Evolutionary conservation across 2,113 vertebrate species (phyloP).

Genomic region (Ia io): DNA sequence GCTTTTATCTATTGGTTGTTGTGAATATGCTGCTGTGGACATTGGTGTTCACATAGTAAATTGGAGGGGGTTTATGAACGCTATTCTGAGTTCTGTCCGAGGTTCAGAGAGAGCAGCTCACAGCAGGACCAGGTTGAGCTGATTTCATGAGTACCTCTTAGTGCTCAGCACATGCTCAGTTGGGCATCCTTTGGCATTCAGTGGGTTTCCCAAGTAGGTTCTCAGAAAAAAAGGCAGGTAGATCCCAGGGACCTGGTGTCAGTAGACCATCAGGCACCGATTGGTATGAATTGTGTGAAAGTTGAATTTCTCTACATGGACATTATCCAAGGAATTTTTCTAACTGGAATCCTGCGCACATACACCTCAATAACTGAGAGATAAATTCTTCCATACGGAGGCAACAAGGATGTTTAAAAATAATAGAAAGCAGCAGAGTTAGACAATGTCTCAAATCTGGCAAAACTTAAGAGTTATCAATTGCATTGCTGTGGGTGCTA

Average conservation of each 20-base stretch:
- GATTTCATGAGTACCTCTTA: neutral
- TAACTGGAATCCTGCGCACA: neutral
- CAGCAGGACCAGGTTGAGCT: neutral
- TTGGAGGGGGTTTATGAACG: neutral
- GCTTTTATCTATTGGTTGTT: neutral
- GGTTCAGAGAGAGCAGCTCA: neutral
- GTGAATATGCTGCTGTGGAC: neutral
- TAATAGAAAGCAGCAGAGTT: neutral
- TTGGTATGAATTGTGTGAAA: neutral
- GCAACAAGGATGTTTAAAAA: neutral
- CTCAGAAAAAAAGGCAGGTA: neutral
- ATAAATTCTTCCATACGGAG: neutral
- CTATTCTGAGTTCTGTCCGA: neutral
- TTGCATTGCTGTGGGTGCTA: neutral
- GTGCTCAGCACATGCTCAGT: neutral
- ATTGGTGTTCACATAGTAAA: neutral
- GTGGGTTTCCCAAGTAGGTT: neutral
- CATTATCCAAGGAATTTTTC: neutral
- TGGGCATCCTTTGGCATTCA: neutral
- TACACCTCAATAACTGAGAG: neutral
- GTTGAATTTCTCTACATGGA: neutral
- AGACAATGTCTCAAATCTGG: neutral
- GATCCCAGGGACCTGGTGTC: neutral
- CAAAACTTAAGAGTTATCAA: neutral
- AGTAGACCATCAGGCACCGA: neutral